Evolutionary conservation across 1,140 invertebrate genomes (phyloP).

Genomic region (Proales similis): DNA sequence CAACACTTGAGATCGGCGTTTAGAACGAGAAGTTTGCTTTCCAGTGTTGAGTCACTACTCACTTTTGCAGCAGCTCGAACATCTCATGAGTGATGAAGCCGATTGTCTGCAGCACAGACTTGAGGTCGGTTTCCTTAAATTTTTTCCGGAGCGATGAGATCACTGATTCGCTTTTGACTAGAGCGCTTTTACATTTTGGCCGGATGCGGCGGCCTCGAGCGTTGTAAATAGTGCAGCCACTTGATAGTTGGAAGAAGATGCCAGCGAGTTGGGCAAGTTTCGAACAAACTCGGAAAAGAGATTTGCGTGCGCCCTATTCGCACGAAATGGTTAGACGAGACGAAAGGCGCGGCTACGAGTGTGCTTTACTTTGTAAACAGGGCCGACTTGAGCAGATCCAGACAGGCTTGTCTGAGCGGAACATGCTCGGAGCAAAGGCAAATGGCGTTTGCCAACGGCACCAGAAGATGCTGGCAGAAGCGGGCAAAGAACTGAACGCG

Average conservation of each 20-base stretch:
- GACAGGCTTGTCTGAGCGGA: not conserved
- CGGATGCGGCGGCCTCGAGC: not conserved
- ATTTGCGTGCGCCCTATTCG: slow-evolving; percentile 14
- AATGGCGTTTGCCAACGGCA: slow-evolving; percentile 1
- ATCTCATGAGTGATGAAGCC: not conserved
- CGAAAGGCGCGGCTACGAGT: not conserved
- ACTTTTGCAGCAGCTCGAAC: slow-evolving; percentile 10
- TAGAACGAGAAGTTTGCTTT: not conserved
- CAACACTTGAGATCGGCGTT: not conserved
- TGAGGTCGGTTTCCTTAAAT: not conserved
- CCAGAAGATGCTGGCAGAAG: too few species aligned
- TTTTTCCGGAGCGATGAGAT: too few species aligned
- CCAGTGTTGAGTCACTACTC: too few species aligned
- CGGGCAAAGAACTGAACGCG: too few species aligned
- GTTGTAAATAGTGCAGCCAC: slow-evolving; percentile 2
- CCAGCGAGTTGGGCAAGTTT: slow-evolving; percentile 26
- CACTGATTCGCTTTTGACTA: too few species aligned
- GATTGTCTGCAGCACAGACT: not conserved
- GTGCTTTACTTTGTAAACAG: slow-evolving; percentile 25
- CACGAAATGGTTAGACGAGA: not conserved
- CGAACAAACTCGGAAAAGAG: slow-evolving; percentile 31
- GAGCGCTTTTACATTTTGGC: not conserved
- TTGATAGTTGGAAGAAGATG: slow-evolving; percentile 5
- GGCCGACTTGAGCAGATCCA: slow-evolving; percentile 18
- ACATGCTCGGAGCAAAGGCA: not conserved